A percentile compares a stretch with the other conserved stretches of the same genome.
Evolutionary conservation across 1,140 invertebrate species (phyloP).

Genomic region (Drosophila repletoides): DNA sequence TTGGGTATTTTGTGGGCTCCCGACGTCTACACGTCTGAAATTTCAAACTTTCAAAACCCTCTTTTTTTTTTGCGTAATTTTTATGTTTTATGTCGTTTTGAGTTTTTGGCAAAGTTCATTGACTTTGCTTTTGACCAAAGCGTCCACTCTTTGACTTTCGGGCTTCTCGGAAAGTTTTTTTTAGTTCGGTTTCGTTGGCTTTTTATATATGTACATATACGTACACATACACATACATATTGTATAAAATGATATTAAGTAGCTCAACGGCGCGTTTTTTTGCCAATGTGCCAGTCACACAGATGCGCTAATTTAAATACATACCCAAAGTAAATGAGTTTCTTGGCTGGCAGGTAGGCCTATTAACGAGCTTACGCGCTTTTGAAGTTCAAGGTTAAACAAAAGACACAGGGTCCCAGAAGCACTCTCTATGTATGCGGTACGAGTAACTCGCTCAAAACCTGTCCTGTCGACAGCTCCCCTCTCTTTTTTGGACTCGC

Average conservation of each 20-base stretch:
- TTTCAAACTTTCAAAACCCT: constrained; percentile 63
- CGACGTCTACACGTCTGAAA: constrained; percentile 74
- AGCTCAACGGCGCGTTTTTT: neutral
- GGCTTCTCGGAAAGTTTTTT: constrained; percentile 43
- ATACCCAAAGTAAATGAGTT: neutral
- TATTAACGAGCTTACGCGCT: constrained; percentile 50
- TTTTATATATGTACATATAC: neutral
- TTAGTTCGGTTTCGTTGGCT: constrained; percentile 5
- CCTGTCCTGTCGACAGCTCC: constrained; percentile 39
- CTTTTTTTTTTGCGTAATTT: constrained; percentile 11
- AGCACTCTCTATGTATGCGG: neutral
- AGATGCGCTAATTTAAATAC: constrained; percentile 43
- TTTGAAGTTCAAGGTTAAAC: constrained; percentile 75
- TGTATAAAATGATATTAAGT: constrained; percentile 35
- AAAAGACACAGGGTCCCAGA: constrained; percentile 6
- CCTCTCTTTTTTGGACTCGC: neutral
- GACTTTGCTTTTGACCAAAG: constrained; percentile 43
- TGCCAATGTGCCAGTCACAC: constrained; percentile 40
- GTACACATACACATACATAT: too few species aligned
- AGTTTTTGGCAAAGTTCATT: constrained; percentile 59
- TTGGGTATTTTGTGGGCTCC: constrained; percentile 13
- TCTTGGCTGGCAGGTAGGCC: constrained; percentile 53
- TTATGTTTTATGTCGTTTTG: neutral
- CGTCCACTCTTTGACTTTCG: constrained; percentile 45
- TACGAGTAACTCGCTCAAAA: constrained; percentile 23